Evolutionary conservation across 2,888 invertebrate species (phyloP), one percentile per base, ranked within the genome.

Genomic region (Escarpia spicata): DNA sequence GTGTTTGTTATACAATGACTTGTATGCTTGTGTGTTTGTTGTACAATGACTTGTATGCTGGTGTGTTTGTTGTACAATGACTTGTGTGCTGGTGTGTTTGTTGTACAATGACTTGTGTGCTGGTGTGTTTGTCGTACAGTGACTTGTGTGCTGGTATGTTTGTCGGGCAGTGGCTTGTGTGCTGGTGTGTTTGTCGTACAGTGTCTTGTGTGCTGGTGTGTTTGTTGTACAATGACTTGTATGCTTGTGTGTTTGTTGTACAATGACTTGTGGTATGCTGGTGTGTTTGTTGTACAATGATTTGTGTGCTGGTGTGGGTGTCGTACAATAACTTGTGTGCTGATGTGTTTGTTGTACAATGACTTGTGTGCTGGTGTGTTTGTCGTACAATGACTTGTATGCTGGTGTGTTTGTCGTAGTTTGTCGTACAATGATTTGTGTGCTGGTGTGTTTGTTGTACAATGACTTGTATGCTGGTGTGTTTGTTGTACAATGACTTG

Each of bases 171-270:
- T 98, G 95, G 99, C 99, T 96, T 97, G 99, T 0, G 97, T 99
- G 44, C 98, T 98, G 97, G 97, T 99, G 93, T 99, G 99, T 96
- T 96, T 95, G 44, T 95, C 95, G 92, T 94, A 37, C 37, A 37
- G 37, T 98, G 95, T 99, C 99, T 96, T 97, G 99, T 0, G 97
- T 99, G 44, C 98, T 98, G 97, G 97, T 99, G 93, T 99, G 99
- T 96, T 96, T 95, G 44, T 95, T 95, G 92, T 94, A 37, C 37
- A 37, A 37, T 98, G 95, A 99, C 99, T 96, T 97, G 99, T 0
- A 97, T 99, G 44, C 98, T 98, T 97, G 97, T 99, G 93, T 99
- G 99, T 96, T 96, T 95, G 44, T 95, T 95, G 92, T 94, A 37
- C 37, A 37, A 37, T 98, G 95, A 99, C 99, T 96, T 97, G 99